phyloP scores from a whole-genome alignment of 2,113 vertebrate genomes.

The Phylloscopus whistleri region DNA sequence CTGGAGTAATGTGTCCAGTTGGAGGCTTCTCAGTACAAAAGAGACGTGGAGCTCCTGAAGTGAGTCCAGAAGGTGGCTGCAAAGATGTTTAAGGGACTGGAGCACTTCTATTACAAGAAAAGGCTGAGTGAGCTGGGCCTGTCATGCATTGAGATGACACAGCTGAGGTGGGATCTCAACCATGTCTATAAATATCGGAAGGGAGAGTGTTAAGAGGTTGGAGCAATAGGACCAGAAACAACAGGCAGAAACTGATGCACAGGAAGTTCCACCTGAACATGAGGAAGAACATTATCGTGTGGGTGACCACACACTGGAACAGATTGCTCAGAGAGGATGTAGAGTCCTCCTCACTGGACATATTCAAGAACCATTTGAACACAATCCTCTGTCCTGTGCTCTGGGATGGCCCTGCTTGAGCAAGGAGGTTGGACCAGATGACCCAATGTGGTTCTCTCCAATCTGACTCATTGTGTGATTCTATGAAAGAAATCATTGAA shows the following conservation, averaged over 20 bases:
- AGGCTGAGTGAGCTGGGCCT: not conserved
- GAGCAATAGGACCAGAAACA: not conserved
- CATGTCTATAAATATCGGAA: fast-evolving
- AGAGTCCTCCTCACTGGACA: not conserved
- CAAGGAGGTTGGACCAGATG: not conserved
- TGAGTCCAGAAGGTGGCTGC: too few relatives aligned
- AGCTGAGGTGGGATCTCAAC: not conserved
- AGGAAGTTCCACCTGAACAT: not conserved
- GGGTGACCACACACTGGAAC: not conserved
- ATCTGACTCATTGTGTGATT: not conserved
- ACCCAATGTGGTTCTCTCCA: not conserved
- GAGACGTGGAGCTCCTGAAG: not conserved
- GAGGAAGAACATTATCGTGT: fast-evolving
- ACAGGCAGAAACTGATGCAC: not conserved
- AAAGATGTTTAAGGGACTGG: not conserved
- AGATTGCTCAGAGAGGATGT: not conserved
- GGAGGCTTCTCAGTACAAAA: not conserved
- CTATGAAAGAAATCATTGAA: not conserved
- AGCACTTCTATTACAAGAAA: not conserved
- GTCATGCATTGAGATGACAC: not conserved
- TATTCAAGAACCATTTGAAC: not conserved
- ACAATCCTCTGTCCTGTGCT: not conserved
- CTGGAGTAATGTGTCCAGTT: not conserved
- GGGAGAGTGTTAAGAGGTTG: not conserved
- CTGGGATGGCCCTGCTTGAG: not conserved